Conservation (phyloP, 2,888 invertebrate species). For the Calliphora vomitoria region DNA sequence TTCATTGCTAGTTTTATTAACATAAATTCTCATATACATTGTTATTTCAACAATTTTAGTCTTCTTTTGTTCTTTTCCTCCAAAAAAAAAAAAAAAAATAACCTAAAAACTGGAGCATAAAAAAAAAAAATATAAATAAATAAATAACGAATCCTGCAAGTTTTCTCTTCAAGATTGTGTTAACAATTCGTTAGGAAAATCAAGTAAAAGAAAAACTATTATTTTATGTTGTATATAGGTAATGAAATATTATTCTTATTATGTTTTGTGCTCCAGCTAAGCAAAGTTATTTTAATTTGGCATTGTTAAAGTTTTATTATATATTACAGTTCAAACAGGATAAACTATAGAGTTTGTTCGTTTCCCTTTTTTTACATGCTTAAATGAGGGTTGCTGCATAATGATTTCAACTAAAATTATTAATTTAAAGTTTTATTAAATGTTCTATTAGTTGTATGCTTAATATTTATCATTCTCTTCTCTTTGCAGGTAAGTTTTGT, state of each 20-base stretch:
- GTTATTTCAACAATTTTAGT: slow-evolving; percentile 50
- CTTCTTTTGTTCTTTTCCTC: slow-evolving; percentile 23
- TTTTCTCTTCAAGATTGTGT: slow-evolving; percentile 64
- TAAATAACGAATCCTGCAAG: slow-evolving; percentile 28
- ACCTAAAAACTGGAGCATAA: slow-evolving; percentile 14
- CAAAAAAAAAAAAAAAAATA: background rate
- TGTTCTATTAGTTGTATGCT: slow-evolving; percentile 41
- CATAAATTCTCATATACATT: slow-evolving; percentile 52
- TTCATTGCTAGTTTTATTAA: slow-evolving; percentile 49
- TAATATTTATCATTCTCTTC: slow-evolving; percentile 55
- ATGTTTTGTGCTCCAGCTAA: slow-evolving; percentile 21
- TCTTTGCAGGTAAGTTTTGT: slow-evolving; percentile 72
- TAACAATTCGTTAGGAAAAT: slow-evolving; percentile 62
- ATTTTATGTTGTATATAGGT: slow-evolving; percentile 34
- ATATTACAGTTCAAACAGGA: slow-evolving; percentile 56
- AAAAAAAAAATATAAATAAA: slow-evolving; percentile 17
- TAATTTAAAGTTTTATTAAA: slow-evolving; percentile 64
- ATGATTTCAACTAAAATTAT: slow-evolving; percentile 47
- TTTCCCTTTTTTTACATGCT: background rate
- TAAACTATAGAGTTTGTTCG: slow-evolving; percentile 49
- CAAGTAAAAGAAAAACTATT: slow-evolving; percentile 46
- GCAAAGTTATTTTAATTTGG: slow-evolving; percentile 70
- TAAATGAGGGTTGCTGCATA: slow-evolving; percentile 18
- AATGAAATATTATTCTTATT: slow-evolving; percentile 66
- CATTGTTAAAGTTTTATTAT: slow-evolving; percentile 64